Evolutionary conservation across 2,888 invertebrate species (phyloP).

Genomic region (Sacculina carcini): DNA sequence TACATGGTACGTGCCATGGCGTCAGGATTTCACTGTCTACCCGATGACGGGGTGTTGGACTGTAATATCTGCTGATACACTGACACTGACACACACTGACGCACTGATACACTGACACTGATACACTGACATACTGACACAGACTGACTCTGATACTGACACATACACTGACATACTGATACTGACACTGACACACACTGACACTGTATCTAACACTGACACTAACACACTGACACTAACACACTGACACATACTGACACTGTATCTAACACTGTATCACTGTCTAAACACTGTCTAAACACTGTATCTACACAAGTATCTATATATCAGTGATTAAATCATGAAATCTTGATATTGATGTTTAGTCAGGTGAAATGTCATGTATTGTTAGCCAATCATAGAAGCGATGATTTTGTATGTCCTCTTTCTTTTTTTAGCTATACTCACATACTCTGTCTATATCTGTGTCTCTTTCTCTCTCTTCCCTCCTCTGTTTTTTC

Average conservation of each 20-base stretch:
- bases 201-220: too few relatives aligned
- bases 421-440: background rate
- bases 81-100: background rate
- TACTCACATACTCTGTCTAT: background rate
- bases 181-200: too few relatives aligned
- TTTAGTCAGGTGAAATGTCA: too few relatives aligned
- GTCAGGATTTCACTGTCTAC: constrained; percentile 37
- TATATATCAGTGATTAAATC: background rate
- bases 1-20: constrained; percentile 69
- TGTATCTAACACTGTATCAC: too few relatives aligned
- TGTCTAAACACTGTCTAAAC: too few relatives aligned
- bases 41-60: constrained; percentile 48
- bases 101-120: too few relatives aligned
- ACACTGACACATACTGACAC: too few relatives aligned
- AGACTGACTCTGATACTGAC: too few relatives aligned
- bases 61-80: constrained; percentile 23
- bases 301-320: background rate
- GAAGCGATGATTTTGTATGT: background rate
- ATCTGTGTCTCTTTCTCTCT: background rate
- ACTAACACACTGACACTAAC: too few relatives aligned
- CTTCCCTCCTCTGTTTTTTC: background rate
- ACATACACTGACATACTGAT: too few relatives aligned
- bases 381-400: background rate
- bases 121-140: too few relatives aligned
- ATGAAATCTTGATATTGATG: too few relatives aligned